These are phyloP conservation scores for Intellagama lesueurii DNA, from an alignment of 2,797 vertebrate species.

Conservation along the genomic window DNA sequence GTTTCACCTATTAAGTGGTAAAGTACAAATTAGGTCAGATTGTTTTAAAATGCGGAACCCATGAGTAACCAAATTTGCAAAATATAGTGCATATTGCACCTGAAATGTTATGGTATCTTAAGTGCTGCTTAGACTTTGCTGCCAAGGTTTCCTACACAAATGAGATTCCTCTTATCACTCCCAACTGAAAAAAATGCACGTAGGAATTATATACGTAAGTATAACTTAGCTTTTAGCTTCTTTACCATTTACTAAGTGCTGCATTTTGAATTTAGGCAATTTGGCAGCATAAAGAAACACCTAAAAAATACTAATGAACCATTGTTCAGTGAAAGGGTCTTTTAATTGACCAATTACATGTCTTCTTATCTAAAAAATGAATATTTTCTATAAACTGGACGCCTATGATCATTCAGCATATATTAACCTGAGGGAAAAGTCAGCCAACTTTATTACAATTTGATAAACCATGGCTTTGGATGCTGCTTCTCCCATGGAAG, in stretches of 20 bases:
- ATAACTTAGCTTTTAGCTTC: constrained; percentile 19
- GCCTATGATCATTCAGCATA: neutral
- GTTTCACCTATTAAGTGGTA: neutral
- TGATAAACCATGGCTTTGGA: neutral
- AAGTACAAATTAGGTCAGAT: neutral
- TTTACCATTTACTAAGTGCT: neutral
- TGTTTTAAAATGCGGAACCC: no score
- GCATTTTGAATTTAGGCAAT: constrained; percentile 2
- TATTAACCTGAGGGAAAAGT: neutral
- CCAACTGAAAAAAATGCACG: constrained; percentile 17
- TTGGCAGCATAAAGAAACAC: neutral
- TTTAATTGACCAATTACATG: constrained; percentile 16
- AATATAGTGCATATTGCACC: neutral
- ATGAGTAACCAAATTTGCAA: neutral
- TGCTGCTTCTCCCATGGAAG: neutral
- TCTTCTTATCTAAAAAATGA: constrained; percentile 36
- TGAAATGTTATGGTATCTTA: neutral
- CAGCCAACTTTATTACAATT: neutral
- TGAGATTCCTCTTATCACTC: constrained; percentile 34
- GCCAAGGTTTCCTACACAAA: neutral
- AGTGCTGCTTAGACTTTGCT: constrained; percentile 8
- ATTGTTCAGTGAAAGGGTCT: neutral
- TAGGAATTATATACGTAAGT: neutral
- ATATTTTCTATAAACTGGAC: neutral
- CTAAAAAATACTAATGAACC: constrained; percentile 13